Evolutionary conservation across 2,113 vertebrate species (phyloP), one percentile per base, ranked within the genome.

Genomic region (Halichoeres trimaculatus): DNA sequence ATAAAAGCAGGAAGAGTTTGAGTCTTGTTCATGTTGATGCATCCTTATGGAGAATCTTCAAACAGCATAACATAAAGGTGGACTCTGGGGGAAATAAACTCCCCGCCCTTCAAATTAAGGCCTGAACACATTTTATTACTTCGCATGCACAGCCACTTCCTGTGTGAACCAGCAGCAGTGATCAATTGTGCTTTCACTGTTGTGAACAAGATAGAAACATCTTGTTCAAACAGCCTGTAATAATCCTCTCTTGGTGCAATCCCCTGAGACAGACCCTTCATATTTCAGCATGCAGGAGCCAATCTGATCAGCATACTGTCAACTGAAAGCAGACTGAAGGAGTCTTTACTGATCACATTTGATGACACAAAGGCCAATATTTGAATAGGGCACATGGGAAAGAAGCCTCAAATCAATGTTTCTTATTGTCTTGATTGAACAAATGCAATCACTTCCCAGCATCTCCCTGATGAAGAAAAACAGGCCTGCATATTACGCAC

Each of bases 301-400:
- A 63, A 60, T 78, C 58, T 75, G 54, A 72, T 78, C 55, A 57
- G 59, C 14, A 3, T 30, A 59, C 24, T 64, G 48, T 69, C 66
- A 61, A n/a, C 66, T 14, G 8, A 36, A 65, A 40, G 26, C 55
- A 57, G 41, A 36, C 61, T 19, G 24, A 70, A 53, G 73, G 50
- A 64, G 52, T 73, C 74, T 57, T 81, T 80, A 40, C 41, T 55
- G 79, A 55, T 83, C 65, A 26, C 74, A 73, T 84, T 73, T 74
- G 38, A 76, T 30, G 64, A 72, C 67, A 72, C 68, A 81, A 65
- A 80, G 83, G 83, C 65, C 65, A 79, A 35, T 48, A 71, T 73
- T 59, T 75, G 61, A 81, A 74, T 60, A 23, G 48, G 17, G 12
- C 64, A 59, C 54, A 50, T 26, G 53, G 56, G 59, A 80, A 51